These are phyloP conservation scores for Oxygymnocypris stewartii DNA, from an alignment of 2,113 vertebrate species.

Conservation along the genomic window DNA sequence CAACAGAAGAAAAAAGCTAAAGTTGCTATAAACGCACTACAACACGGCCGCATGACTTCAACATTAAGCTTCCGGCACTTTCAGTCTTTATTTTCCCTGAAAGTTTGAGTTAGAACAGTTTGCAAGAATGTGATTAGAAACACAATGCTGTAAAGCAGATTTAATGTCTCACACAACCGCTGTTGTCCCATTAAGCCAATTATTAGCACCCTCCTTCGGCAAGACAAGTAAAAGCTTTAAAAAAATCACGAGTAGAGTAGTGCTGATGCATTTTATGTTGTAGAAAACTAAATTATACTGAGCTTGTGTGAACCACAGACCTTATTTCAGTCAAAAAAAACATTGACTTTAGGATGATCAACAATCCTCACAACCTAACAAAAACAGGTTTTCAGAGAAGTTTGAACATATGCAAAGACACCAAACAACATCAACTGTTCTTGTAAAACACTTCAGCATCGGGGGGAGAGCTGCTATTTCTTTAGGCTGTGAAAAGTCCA, in stretches of 20 bases:
- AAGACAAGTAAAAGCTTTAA: too few species aligned
- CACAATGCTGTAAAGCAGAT: neutral
- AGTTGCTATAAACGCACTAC: neutral
- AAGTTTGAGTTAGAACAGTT: neutral
- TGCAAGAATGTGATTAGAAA: neutral
- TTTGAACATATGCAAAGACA: neutral
- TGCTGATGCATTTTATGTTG: too few species aligned
- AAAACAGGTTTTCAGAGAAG: neutral
- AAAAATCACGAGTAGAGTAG: too few species aligned
- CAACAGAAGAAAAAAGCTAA: neutral
- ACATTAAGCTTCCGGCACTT: neutral
- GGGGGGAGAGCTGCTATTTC: neutral
- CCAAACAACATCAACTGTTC: neutral
- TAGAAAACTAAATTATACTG: neutral
- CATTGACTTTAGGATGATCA: too few species aligned
- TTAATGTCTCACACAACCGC: too few species aligned
- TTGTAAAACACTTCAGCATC: neutral
- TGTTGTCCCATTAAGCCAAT: too few species aligned
- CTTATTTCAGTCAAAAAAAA: neutral
- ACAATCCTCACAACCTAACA: neutral
- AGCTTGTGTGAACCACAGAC: neutral
- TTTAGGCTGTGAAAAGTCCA: constrained; percentile 13
- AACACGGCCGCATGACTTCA: neutral
- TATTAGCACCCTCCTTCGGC: too few species aligned
- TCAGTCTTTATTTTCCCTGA: neutral